These are phyloP conservation scores for Eulemur mongoz DNA, from an alignment of 2,797 vertebrate genomes.

Conservation along the genomic window DNA sequence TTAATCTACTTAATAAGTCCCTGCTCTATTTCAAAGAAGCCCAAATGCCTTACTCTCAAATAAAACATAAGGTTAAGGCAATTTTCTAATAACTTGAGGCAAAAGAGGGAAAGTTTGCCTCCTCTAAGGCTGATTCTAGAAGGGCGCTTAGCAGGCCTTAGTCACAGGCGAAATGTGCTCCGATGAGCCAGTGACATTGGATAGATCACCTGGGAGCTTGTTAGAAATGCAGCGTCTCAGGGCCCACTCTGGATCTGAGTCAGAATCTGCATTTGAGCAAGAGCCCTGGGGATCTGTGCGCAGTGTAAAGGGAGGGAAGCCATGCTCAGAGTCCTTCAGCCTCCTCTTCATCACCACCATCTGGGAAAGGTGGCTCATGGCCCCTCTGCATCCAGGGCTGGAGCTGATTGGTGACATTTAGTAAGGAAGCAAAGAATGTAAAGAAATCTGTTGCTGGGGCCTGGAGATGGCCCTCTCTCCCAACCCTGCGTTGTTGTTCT, in stretches of 20 bases:
- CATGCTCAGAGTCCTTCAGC: accelerated
- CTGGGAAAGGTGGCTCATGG: not conserved
- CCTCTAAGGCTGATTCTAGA: not conserved
- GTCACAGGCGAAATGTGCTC: not conserved
- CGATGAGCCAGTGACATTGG: not conserved
- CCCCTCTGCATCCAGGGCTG: not conserved
- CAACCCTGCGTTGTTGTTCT: not conserved
- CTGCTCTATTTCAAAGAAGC: slow-evolving; percentile 35
- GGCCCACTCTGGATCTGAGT: not conserved
- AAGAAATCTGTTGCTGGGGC: not conserved
- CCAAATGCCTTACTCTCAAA: not conserved
- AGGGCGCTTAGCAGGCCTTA: not conserved
- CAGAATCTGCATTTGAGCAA: not conserved
- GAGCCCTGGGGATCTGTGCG: not conserved
- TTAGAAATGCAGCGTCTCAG: not conserved
- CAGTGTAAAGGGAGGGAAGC: not conserved
- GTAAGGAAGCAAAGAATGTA: not conserved
- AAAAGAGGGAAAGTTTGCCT: not conserved
- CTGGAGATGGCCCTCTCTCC: not conserved
- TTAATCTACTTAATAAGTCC: slow-evolving; percentile 39
- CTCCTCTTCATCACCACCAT: not conserved
- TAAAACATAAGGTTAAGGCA: slow-evolving; percentile 37
- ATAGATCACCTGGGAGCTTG: not conserved
- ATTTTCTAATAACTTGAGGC: slow-evolving; percentile 14
- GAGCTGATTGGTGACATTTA: not conserved